Evolutionary conservation across 2,797 vertebrate species (phyloP).

Genomic region (Dicrostonyx torquatus): DNA sequence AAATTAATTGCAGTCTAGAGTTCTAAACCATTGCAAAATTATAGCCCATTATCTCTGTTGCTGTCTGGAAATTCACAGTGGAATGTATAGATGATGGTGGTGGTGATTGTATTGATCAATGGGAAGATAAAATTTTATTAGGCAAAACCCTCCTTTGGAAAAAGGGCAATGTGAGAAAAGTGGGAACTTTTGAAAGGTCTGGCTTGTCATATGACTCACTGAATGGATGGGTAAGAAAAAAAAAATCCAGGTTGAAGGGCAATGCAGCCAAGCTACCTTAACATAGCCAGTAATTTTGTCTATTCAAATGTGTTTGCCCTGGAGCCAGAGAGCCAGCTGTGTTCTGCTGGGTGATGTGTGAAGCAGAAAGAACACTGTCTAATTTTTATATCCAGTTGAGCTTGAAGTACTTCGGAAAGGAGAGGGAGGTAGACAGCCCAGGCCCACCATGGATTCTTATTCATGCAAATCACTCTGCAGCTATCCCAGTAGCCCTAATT

Average conservation of each 20-base stretch:
- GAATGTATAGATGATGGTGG: not conserved
- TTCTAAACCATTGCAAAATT: not conserved
- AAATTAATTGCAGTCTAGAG: not conserved
- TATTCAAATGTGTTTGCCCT: constrained; percentile 80
- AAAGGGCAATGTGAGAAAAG: constrained; percentile 7
- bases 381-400: constrained; percentile 79
- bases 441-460: constrained; percentile 80
- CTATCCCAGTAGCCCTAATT: constrained; percentile 54
- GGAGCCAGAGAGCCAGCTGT: constrained; percentile 68
- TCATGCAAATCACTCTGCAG: constrained; percentile 76
- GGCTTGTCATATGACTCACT: constrained; percentile 49
- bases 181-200: constrained; percentile 24
- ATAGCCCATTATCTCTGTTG: not conserved
- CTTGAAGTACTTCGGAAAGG: constrained; percentile 63
- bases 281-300: constrained; percentile 71
- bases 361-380: constrained; percentile 82
- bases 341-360: constrained; percentile 69
- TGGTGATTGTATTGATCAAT: not conserved
- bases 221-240: constrained; percentile 53
- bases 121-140: not conserved
- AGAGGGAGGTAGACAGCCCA: constrained; percentile 65
- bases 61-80: not conserved
- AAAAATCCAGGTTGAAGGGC: constrained; percentile 70
- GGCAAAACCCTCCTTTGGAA: not conserved
- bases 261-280: constrained; percentile 71